Percentiles rank a stretch among this genome's conserved stretches.
Conservation (phyloP, 2,888 invertebrate genomes). For the Sinelater perroti region DNA sequence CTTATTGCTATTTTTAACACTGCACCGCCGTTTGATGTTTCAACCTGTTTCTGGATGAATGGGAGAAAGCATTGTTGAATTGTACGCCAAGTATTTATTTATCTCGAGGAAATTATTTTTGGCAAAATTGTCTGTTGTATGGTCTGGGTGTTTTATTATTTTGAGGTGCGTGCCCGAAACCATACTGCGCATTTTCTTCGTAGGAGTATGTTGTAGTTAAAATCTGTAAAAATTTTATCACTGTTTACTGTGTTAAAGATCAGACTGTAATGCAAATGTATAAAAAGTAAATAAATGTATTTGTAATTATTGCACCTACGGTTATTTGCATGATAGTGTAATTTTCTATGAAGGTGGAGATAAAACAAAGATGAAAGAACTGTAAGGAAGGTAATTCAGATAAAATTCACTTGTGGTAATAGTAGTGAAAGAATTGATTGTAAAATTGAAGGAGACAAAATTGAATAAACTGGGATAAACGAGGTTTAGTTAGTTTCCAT, state of each 20-base stretch:
- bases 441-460: no score
- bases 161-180: conserved; percentile 42
- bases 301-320: no score
- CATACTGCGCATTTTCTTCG: conserved; percentile 43
- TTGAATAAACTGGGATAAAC: no score
- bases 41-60: conserved; percentile 28
- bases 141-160: conserved; percentile 35
- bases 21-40: conserved; percentile 30
- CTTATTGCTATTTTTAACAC: conserved; percentile 12
- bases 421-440: no score
- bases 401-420: no score
- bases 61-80: conserved; percentile 25
- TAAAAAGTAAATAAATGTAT: conserved; percentile 41
- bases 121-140: conserved; percentile 14
- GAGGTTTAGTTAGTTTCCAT: no score
- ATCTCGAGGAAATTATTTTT: conserved; percentile 24
- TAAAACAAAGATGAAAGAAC: no score
- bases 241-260: conserved; percentile 53
- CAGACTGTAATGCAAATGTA: conserved; percentile 39
- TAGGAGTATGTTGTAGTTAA: conserved; percentile 30
- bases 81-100: conserved; percentile 34
- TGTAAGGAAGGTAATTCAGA: no score
- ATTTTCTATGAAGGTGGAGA: neutral
- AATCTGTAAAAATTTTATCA: conserved; percentile 51
- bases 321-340: no score